Evolutionary conservation across 2,797 vertebrate species (phyloP).

Genomic region (Paguma larvata): DNA sequence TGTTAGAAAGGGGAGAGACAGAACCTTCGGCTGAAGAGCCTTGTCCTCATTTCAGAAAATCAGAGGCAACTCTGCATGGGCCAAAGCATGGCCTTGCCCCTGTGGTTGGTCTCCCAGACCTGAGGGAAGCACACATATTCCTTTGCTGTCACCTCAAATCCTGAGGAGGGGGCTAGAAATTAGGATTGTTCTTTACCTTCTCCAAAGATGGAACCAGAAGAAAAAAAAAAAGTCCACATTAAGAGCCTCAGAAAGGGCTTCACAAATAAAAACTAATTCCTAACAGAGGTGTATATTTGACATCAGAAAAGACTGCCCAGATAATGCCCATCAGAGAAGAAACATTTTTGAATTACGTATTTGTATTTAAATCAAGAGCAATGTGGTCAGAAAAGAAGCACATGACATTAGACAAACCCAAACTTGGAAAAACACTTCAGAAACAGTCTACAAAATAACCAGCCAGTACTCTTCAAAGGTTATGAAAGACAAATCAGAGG

Average conservation of each 20-base stretch:
- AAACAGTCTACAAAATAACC: neutral
- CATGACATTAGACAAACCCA: neutral
- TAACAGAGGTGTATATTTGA: neutral
- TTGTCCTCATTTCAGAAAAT: conserved; percentile 29
- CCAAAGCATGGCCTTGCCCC: neutral
- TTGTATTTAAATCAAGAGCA: conserved; percentile 45
- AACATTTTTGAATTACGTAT: neutral
- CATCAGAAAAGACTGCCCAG: neutral
- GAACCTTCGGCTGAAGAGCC: neutral
- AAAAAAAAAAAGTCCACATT: neutral
- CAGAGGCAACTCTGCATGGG: neutral
- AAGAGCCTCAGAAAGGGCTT: neutral
- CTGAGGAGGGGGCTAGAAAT: neutral
- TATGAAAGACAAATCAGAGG: neutral
- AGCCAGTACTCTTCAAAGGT: neutral
- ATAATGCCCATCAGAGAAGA: neutral
- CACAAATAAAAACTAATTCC: conserved; percentile 30
- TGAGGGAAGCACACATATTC: neutral
- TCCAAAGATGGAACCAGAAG: neutral
- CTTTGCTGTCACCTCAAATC: neutral
- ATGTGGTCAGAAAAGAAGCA: neutral
- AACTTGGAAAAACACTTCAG: neutral
- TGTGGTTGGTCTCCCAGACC: neutral
- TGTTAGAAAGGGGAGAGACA: neutral
- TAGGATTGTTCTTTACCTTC: neutral